Evolutionary conservation across 2,888 invertebrate species (phyloP), one percentile per base, ranked within the genome.

Genomic region (Patella depressa): DNA sequence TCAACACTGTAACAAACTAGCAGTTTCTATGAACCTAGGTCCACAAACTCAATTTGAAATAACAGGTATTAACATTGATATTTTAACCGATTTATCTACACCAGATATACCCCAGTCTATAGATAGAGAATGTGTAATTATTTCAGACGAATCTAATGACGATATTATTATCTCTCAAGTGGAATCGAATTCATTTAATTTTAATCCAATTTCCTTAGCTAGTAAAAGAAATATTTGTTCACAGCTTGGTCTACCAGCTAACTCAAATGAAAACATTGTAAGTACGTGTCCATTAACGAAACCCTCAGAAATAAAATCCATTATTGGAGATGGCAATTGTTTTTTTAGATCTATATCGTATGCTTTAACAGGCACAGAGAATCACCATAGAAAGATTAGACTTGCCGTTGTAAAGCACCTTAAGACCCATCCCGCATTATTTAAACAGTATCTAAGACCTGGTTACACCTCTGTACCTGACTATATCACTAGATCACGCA

Each of bases 81-180:
- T 29, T 29, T 29, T 29, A n/a, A 59, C 5, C 19, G 59, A 59
- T 59, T 29, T 29, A 29, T 5, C 59, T 5, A 59, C 15, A 14
- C 4, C 15, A 5, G 59, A 59, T n/a, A 29, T 29, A 29, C 29
- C 29, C 29, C 29, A 29, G 29, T 29, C 29, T 29, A 29, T 29
- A 29, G 29, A 29, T 29, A 2, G 29, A 29, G 29, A 29, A 29
- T 29, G 29, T 29, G 29, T 29, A 29, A 29, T 29, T 29, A 29
- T 29, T 29, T 29, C 29, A 29, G 29, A 29, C 29, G 29, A 45
- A 7, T 45, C 45, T 9, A 45, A 11, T 65, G 65, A 65, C 15
- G 65, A 65, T n/a, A 65, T 9, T 19, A 65, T 65, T 65, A 65
- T 65, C n/a, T 19, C 65, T 65, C n/a, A 65, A 19, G 65, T 65